These are phyloP conservation scores for Mormyrus iriodes DNA, from an alignment of 2,113 vertebrate genomes.

Conservation along the genomic window DNA sequence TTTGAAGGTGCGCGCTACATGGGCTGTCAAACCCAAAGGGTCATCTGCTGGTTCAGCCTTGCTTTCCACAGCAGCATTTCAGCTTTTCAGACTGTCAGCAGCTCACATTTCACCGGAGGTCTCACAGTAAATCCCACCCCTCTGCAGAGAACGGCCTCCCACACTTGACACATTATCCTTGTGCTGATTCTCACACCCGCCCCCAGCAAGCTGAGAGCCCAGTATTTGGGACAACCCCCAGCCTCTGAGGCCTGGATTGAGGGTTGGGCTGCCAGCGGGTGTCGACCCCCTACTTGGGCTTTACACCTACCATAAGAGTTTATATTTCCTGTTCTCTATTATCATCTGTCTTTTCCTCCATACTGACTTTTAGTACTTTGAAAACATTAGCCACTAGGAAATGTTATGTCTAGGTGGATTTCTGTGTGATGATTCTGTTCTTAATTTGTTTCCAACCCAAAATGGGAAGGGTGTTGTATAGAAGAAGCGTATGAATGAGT, in stretches of 20 bases:
- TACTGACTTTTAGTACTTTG: background rate
- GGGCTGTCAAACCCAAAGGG: constrained; percentile 31
- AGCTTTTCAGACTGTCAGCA: constrained; percentile 40
- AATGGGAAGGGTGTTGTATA: background rate
- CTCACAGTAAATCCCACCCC: background rate
- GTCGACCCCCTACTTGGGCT: background rate
- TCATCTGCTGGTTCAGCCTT: constrained; percentile 30
- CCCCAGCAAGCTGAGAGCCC: background rate
- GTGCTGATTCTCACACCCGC: constrained; percentile 34
- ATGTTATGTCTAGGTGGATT: background rate
- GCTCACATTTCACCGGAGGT: constrained; percentile 28
- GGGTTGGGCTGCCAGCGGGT: background rate
- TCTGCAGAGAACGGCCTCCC: constrained; percentile 24
- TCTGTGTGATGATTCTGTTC: background rate
- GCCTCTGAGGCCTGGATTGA: background rate
- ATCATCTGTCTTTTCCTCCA: background rate
- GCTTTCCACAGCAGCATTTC: constrained; percentile 19
- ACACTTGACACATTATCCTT: constrained; percentile 31
- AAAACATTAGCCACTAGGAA: background rate
- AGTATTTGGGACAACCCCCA: background rate
- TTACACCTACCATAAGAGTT: constrained; percentile 1
- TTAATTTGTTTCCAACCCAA: background rate
- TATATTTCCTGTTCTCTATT: background rate
- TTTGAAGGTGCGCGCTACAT: constrained; percentile 21
- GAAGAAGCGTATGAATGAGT: background rate